Base-by-base conservation (phyloP, 1,140 invertebrate species). In the Formica selysi region DNA sequence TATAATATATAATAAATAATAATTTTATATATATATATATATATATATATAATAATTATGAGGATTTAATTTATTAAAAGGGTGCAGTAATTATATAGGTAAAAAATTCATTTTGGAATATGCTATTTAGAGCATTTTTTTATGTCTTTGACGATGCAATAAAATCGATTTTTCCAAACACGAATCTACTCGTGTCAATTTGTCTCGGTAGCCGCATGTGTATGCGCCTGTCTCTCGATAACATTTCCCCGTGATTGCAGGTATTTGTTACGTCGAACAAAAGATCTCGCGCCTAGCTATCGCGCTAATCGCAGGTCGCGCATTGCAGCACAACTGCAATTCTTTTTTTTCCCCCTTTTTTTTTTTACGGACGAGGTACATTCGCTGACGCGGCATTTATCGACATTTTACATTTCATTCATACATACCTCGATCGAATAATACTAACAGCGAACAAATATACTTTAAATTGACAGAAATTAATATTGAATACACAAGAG, bases 251-350 rank as follows among this genome's bases (percentile, higher is more conserved):
- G 32, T 80, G 76, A 80, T 80, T 65, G 44, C 76, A 38, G 22
- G 22, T 41, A 41, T 57, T 79, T 51, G 62, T 80, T 80, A 70
- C 36, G 6, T 71, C 22, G 48, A 80, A 80, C 70, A 74, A 76
- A 84, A 76, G 80, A 84, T 57, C 70, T 76, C 70, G 80, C 70
- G 41, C 19, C 70, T 36, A n/a, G 11, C 67, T 83, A 61, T 83
- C 68, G 68, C 57, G 57, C 29, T 76, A 61, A 83, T 83, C 57
- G 57, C 29, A 44, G 62, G 70, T 76, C 57, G 70, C 70, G 38
- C 71, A 84, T 84, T 70, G 41, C 36, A 26, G 76, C 41, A 44
- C 16, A 57, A 44, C 48, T 70, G 32, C 65, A 32, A 13, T 71
- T 19, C 16, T 51, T 80, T 57, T 41, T 13, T 36, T 71, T 29